Base-by-base conservation (phyloP, 2,888 invertebrate genomes). In the Drosophila formosana region DNA sequence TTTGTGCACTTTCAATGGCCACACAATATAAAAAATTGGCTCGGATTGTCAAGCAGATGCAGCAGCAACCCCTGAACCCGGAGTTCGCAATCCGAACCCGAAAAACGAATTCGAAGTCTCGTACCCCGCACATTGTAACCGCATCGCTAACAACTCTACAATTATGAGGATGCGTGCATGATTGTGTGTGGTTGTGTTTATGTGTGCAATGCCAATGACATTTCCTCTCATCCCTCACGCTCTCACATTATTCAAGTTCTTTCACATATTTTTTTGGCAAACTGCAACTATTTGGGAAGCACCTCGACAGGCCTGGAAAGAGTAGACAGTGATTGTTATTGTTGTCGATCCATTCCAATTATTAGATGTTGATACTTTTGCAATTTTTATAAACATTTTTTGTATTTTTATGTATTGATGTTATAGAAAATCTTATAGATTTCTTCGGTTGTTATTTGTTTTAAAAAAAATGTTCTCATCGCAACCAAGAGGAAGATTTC, bases 201-300 rank as follows among this genome's bases (percentile, higher is more conserved):
- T 58, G 69, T 67, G 58, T 79, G 86, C 67, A 72, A 77, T 77
- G 87, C 72, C 89, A 83, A 86, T 83, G 83, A 86, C 88, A 82
- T 73, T 73, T 68, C 34, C 45, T 47, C 53, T 47, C 63, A 57
- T 64, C 68, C 53, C 58, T 57, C 60, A 57, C 62, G 65, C 72
- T 23, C 32, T 45, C 41, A 49, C 47, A 55, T 69, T 72, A 65
- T 82, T 70, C 11, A 2, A 11, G 66, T 64, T 78, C 69, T 75
- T 70, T 67, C 75, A 18, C 79, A 70, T 41, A 68, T 78, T 67
- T 79, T 75, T 83, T 86, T 80, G 88, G 81, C 80, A 82, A 81
- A 80, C 80, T 77, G 72, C 49, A 78, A 89, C 88, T 84, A 87
- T 89, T 88, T 75, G 50, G 69, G 69, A 64, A 64, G 11, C 34